Conservation (phyloP, 2,113 vertebrate genomes). For the Arvicanthis niloticus region DNA sequence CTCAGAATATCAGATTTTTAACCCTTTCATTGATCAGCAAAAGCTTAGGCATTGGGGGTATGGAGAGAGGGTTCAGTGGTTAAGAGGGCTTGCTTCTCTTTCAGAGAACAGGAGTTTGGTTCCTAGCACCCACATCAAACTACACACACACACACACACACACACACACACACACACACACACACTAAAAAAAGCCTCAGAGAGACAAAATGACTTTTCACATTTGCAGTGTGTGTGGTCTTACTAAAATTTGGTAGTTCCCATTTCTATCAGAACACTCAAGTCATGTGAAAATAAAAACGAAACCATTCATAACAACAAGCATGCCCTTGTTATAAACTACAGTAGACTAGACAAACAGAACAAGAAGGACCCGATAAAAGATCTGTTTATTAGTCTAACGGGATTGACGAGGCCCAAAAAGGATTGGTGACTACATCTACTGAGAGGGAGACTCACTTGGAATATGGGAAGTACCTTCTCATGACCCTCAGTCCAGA, state of each 20-base stretch:
- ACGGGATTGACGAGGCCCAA: neutral
- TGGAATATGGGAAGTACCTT: neutral
- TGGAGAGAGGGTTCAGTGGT: neutral
- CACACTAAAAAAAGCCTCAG: neutral
- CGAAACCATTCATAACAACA: neutral
- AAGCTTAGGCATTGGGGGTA: neutral
- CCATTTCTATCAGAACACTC: neutral
- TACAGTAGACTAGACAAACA: neutral
- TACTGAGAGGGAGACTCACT: neutral
- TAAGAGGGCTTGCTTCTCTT: neutral
- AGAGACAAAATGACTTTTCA: neutral
- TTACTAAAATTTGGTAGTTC: neutral
- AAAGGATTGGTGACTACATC: neutral
- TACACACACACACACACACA: no score
- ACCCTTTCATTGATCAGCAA: neutral
- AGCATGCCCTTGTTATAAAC: neutral
- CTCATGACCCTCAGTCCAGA: neutral
- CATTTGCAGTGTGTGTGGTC: neutral
- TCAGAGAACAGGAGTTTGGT: neutral
- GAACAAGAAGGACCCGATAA: neutral
- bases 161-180: neutral
- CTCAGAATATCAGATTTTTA: neutral
- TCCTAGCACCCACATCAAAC: neutral
- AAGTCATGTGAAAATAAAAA: neutral
- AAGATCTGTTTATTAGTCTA: neutral